Evolutionary conservation across 2,113 vertebrate species (phyloP).

Genomic region (Chrysemys picta): DNA sequence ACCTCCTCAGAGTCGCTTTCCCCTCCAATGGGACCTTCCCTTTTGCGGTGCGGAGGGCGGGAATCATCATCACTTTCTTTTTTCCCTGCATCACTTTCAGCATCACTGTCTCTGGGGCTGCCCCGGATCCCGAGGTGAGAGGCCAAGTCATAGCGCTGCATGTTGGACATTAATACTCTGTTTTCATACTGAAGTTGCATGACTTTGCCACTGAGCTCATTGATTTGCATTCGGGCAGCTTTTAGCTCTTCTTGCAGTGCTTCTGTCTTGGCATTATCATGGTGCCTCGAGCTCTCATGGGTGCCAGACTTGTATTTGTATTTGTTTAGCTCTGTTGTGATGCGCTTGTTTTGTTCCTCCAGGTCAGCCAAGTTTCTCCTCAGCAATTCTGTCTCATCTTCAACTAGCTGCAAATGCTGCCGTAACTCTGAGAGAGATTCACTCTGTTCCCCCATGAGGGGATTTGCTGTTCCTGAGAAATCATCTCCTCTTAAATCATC

Average conservation of each 20-base stretch:
- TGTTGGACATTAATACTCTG: constrained; percentile 97
- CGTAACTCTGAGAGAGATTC: constrained; percentile 94
- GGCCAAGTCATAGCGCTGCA: constrained; percentile 99
- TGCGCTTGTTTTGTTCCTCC: constrained; percentile 96
- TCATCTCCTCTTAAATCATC: constrained; percentile 96
- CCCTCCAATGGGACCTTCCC: constrained; percentile 94
- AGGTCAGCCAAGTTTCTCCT: constrained; percentile 94
- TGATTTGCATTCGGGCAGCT: constrained; percentile 94
- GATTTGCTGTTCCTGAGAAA: constrained; percentile 82
- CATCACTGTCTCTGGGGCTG: constrained; percentile 95
- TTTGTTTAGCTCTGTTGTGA: constrained; percentile 94
- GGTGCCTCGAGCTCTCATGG: constrained; percentile 88
- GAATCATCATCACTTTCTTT: constrained; percentile 95
- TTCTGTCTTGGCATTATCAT: constrained; percentile 89
- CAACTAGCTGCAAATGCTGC: constrained; percentile 97
- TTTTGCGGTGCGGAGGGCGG: constrained; percentile 94
- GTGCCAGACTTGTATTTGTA: constrained; percentile 94
- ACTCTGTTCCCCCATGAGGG: constrained; percentile 88
- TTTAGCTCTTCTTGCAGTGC: constrained; percentile 96
- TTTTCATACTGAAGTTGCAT: constrained; percentile 99
- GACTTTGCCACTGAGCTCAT: constrained; percentile 97
- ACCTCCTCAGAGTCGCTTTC: constrained; percentile 98
- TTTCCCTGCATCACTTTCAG: constrained; percentile 92
- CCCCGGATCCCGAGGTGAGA: constrained; percentile 94
- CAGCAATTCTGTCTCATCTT: constrained; percentile 96